A percentile compares a stretch with the other conserved stretches of the same genome.
Conservation (phyloP, 1,140 invertebrate genomes). For the Nylanderia fulva region DNA sequence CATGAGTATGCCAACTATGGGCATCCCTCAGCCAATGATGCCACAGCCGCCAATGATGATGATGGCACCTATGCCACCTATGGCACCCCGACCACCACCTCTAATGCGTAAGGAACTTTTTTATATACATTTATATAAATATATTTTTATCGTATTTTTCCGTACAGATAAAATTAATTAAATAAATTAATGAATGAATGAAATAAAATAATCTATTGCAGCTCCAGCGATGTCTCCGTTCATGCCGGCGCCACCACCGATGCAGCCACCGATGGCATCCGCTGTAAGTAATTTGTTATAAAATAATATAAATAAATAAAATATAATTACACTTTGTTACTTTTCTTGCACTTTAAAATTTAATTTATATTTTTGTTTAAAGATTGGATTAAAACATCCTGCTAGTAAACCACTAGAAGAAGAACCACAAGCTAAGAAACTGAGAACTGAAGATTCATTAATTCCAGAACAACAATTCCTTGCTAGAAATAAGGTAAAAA, state of each 20-base stretch:
- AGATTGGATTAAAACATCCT: conserved; percentile 86
- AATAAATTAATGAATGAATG: too few species aligned
- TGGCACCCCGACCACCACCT: conserved; percentile 87
- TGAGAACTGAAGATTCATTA: conserved; percentile 96
- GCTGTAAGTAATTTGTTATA: conserved; percentile 69
- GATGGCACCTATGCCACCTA: conserved; percentile 89
- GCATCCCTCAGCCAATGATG: conserved; percentile 87
- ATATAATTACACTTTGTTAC: neutral
- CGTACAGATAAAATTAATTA: neutral
- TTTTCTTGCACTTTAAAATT: conserved; percentile 1
- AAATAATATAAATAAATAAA: too few species aligned
- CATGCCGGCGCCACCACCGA: conserved; percentile 83
- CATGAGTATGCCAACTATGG: conserved; percentile 85
- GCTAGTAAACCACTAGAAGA: conserved; percentile 88
- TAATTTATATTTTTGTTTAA: conserved; percentile 43
- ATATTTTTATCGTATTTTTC: neutral
- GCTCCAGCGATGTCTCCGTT: conserved; percentile 86
- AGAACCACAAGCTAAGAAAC: conserved; percentile 95
- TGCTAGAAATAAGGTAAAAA: conserved; percentile 87
- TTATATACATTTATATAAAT: neutral
- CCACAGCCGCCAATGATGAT: conserved; percentile 89
- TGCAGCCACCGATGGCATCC: conserved; percentile 82
- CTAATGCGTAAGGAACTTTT: conserved; percentile 86
- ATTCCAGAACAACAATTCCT: conserved; percentile 95
- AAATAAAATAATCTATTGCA: conserved; percentile 70